These are phyloP conservation scores for Lytechinus variegatus DNA, from an alignment of 35 echinoderm and acorn worm genomes.

Conservation along the genomic window DNA sequence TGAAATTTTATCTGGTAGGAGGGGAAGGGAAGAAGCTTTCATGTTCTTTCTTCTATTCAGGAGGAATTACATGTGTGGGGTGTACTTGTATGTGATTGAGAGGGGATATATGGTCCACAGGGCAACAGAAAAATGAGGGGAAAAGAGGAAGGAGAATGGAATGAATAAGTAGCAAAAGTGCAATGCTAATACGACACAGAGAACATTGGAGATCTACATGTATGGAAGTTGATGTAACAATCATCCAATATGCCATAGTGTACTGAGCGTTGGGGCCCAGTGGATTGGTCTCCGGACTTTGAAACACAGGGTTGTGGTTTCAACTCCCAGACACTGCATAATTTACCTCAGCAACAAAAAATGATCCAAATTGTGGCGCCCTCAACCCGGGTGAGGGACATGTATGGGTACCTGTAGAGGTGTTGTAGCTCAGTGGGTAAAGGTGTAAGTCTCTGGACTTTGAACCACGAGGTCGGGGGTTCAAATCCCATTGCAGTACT, in stretches of 20 bases:
- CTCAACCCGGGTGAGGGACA: no score
- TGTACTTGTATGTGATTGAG: neutral
- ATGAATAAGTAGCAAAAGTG: slow-evolving; percentile 10
- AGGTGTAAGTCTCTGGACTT: no score
- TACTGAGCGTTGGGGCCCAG: neutral
- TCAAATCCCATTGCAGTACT: no score
- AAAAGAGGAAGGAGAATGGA: neutral
- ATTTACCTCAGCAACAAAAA: no score
- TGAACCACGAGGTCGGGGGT: no score
- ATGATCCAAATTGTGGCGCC: no score
- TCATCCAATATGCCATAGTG: neutral
- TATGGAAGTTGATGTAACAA: neutral
- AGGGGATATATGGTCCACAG: neutral
- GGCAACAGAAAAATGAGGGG: neutral
- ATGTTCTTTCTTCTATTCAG: neutral
- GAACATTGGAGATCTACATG: no score
- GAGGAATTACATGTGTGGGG: neutral
- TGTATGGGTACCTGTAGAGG: no score
- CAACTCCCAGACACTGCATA: no score
- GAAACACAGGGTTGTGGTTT: no score
- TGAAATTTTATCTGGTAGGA: neutral
- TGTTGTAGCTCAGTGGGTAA: no score
- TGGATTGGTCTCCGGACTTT: no score
- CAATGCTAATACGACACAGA: neutral
- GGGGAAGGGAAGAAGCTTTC: neutral